Evolutionary conservation across 2,113 vertebrate species (phyloP), one percentile per base, ranked within the genome.

Genomic region (Cyanocitta stelleri): DNA sequence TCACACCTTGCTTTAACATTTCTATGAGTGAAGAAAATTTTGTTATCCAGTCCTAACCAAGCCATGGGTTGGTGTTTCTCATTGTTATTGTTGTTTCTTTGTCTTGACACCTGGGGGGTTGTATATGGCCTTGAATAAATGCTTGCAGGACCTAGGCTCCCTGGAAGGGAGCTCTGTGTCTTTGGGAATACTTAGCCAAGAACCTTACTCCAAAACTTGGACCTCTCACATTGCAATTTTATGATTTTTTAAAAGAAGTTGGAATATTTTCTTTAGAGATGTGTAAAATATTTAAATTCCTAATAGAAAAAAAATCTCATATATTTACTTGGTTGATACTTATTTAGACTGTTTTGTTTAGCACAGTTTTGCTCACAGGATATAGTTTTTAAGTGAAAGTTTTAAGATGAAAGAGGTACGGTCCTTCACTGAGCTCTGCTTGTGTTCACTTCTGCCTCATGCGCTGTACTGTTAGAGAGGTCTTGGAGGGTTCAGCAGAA

Each of bases 1-100:
- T 95, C 89, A 62, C 80, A 94, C 69, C 52, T 95, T 96, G 10
- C 35, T 87, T 87, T 89, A 90, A 81, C 35, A 26, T 89, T 95
- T 80, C 35, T 68, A 21, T 80, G 51, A 59, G 46, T 72, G 54
- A 82, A 39, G 33, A 75, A 78, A 33, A n/a, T 87, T 95, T 92
- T 80, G 9, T 91, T 94, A 58, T 15, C n/a, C 8, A 35, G 43
- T 66, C 61, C 23, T 66, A 91, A 89, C 14, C 10, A 51, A 90
- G 15, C 9, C 4, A 3, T 23, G 17, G 26, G 35, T 59, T 87
- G 67, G 24, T 67, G 41, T 75, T 81, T 81, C 39, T 88, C 33
- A 7, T 41, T 21, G 2, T 85, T 79, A 16, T 23, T 84, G 37
- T 39, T 83, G 14, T 69, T 37, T 49, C 39, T 61, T 61, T 27